Base-by-base conservation (phyloP, 2,797 vertebrate genomes). In the Chelonia mydas region DNA sequence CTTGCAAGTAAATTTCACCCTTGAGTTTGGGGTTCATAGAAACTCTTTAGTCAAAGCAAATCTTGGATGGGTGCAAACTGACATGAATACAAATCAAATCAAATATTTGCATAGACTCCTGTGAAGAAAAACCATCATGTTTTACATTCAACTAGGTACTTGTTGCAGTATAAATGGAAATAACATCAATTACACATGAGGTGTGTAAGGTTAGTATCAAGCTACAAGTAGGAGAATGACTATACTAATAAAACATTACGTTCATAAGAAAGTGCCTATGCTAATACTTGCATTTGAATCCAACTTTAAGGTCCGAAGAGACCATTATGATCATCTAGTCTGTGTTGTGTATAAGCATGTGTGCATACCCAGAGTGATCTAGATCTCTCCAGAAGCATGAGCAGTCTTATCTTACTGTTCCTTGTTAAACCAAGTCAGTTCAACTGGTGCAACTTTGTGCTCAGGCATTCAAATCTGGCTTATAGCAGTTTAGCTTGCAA, bases 11-110 rank as follows among this genome's bases (percentile, higher is more conserved):
- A 59, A 86, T 92, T 86, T 90, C 81, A 82, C 12, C 13, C 5
- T 82, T 74, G n/a, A 90, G 83, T 37, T 59, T 13, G 5, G 81
- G 82, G 17, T 41, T 41, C n/a, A 96, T 90, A 88, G 59, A 41
- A 49, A 74, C 72, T 33, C 45, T 94, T 84, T 91, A 95, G 88
- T 59, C 33, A 94, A 74, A 94, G 27, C 6, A 84, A 6, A 17
- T 19, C 11, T 31, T 57, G 91, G 28, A 9, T 15, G 50, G 37
- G 49, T 51, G 33, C 87, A 25, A 87, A 81, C 72, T 89, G 49
- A 57, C 3, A 65, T 90, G 86, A 55, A 88, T 61, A 90, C 5
- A 90, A 68, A 8, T 23, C 28, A 84, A 47, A 57, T 15, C 83
- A 94, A 31, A 28, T 79, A 57, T 59, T 21, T 77, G 15, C 25